Percentiles rank a stretch among this genome's conserved stretches.
These are phyloP conservation scores for Neoitamus cyanurus DNA, from an alignment of 2,888 invertebrate species.

Conservation along the genomic window DNA sequence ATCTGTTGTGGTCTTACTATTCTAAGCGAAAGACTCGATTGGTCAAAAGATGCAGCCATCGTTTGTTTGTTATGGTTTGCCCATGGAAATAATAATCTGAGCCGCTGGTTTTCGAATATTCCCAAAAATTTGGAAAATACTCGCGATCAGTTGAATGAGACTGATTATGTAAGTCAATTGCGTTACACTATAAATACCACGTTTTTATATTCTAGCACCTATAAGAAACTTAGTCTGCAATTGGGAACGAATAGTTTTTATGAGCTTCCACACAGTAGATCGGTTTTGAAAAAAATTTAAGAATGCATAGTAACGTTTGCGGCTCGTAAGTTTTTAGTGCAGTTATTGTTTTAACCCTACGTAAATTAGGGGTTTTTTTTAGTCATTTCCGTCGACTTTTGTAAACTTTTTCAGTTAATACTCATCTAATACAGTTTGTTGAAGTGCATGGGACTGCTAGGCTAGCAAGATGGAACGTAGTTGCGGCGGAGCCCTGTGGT, in stretches of 20 bases:
- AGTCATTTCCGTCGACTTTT: not conserved
- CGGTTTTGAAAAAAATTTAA: not conserved
- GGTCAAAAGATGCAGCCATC: not conserved
- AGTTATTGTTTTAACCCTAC: not conserved
- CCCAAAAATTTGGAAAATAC: not conserved
- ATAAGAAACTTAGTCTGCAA: not conserved
- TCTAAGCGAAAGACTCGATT: not conserved
- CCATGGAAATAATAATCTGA: not conserved
- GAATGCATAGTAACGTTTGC: not conserved
- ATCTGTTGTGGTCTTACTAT: not conserved
- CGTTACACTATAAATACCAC: not conserved
- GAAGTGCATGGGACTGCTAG: not conserved
- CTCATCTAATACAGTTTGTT: not conserved
- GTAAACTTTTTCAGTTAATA: not conserved
- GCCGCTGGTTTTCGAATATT: not conserved
- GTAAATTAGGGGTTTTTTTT: not conserved
- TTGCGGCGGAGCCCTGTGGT: not conserved
- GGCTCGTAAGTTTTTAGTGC: not conserved
- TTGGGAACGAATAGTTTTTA: not conserved
- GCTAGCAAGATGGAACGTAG: not conserved
- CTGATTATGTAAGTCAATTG: not conserved
- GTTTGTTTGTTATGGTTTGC: not conserved
- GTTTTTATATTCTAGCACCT: not conserved
- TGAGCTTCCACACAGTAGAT: not conserved
- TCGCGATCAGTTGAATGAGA: not conserved